Percentiles rank a stretch among this genome's conserved stretches.
phyloP scores from a whole-genome alignment of 1,140 invertebrate genomes.

The Tetramorium simillimum region DNA sequence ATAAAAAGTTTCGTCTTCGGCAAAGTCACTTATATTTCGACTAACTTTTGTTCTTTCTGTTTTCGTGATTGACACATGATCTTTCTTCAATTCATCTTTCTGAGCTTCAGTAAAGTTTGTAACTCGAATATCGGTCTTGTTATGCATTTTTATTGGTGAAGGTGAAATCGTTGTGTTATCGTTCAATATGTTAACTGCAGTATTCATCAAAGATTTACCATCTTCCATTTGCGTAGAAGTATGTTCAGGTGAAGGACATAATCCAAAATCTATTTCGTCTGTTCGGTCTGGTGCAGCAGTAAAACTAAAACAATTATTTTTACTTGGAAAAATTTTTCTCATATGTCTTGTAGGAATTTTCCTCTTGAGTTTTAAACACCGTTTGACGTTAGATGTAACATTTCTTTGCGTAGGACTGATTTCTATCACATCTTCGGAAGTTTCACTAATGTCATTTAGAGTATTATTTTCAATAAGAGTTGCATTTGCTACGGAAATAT shows the following conservation, averaged over 20 bases:
- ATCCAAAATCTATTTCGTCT: background rate
- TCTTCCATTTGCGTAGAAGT: background rate
- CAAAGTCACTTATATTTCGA: background rate
- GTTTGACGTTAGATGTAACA: background rate
- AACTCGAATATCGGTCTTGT: background rate
- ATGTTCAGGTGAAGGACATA: background rate
- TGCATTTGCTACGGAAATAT: background rate
- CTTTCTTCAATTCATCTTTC: background rate
- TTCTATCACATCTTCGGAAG: slow-evolving; percentile 58
- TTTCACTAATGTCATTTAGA: background rate
- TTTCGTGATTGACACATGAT: background rate
- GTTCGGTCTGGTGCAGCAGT: background rate
- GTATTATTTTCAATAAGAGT: background rate
- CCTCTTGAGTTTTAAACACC: slow-evolving; percentile 28
- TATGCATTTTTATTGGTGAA: background rate
- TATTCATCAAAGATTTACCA: background rate
- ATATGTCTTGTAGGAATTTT: background rate
- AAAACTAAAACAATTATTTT: background rate
- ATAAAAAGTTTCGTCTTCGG: slow-evolving; percentile 73
- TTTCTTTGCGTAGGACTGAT: slow-evolving; percentile 53
- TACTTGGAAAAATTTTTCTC: slow-evolving; percentile 2
- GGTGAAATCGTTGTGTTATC: background rate
- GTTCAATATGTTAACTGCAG: background rate
- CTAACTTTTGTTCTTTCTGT: background rate
- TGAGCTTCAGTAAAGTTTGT: background rate